Conservation (phyloP, 2,113 vertebrate species). For the Balaenoptera acutorostrata region DNA sequence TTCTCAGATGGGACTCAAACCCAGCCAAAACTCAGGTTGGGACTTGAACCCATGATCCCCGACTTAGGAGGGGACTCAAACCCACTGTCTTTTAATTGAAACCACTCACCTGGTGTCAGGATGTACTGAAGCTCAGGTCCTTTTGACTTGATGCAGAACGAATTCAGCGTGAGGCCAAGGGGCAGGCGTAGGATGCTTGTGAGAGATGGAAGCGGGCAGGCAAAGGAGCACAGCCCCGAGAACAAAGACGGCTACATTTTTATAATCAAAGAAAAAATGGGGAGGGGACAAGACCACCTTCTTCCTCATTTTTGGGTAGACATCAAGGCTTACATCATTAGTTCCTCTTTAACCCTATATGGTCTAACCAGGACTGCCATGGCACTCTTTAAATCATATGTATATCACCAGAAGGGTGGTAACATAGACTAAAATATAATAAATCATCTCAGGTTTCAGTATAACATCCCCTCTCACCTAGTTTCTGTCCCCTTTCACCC, state of each 20-base stretch:
- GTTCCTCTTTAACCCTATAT: not conserved
- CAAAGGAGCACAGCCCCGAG: not conserved
- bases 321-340: not conserved
- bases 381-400: not conserved
- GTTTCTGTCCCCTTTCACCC: not conserved
- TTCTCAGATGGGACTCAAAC: not conserved
- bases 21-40: too few relatives aligned
- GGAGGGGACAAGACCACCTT: accelerated
- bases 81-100: not conserved
- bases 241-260: not conserved
- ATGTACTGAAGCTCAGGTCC: not conserved
- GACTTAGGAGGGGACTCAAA: not conserved
- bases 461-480: not conserved
- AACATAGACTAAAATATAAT: not conserved
- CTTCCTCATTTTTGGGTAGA: not conserved
- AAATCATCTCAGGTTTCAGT: not conserved
- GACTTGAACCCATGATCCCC: too few relatives aligned
- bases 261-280: not conserved
- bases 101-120: not conserved
- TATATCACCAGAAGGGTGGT: not conserved
- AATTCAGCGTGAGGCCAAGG: not conserved
- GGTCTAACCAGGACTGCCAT: not conserved
- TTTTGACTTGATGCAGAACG: not conserved
- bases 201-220: not conserved
- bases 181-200: not conserved